Evolutionary conservation across 2,113 vertebrate species (phyloP).

Genomic region (Sardina pilchardus): DNA sequence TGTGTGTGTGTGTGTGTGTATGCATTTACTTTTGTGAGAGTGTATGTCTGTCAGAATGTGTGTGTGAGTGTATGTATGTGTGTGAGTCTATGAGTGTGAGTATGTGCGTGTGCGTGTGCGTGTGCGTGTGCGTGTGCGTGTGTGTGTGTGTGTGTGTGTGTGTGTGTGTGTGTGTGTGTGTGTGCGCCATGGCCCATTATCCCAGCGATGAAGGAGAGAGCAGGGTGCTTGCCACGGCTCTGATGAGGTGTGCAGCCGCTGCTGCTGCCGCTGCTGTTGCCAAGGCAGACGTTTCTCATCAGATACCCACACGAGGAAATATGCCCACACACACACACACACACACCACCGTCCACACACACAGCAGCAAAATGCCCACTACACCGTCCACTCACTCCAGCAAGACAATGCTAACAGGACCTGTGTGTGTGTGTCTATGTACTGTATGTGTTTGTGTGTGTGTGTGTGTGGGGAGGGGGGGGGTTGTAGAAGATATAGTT

Average conservation of each 20-base stretch:
- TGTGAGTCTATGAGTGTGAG: no score
- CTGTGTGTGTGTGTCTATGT: background rate
- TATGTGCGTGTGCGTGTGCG: no score
- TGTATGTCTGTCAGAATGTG: no score
- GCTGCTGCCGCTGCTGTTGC: background rate
- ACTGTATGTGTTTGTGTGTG: background rate
- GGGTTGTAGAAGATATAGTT: background rate
- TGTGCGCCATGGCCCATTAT: slow-evolving; percentile 64
- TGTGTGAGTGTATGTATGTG: no score
- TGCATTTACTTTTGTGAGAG: no score
- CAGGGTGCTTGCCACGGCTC: slow-evolving; percentile 4
- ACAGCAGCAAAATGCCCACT: slow-evolving; percentile 19
- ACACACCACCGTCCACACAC: slow-evolving; percentile 22
- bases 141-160: no score
- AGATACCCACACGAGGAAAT: slow-evolving; percentile 35
- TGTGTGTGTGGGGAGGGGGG: no score
- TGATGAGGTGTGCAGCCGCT: slow-evolving; percentile 43
- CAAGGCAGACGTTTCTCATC: slow-evolving; percentile 34
- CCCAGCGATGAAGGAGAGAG: slow-evolving; percentile 64
- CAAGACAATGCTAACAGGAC: background rate
- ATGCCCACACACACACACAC: slow-evolving; percentile 27
- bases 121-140: no score
- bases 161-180: background rate
- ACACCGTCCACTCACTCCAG: no score
- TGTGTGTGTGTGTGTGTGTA: no score